These are phyloP conservation scores for Tipula vernalis DNA, from an alignment of 2,888 invertebrate genomes.

Conservation along the genomic window DNA sequence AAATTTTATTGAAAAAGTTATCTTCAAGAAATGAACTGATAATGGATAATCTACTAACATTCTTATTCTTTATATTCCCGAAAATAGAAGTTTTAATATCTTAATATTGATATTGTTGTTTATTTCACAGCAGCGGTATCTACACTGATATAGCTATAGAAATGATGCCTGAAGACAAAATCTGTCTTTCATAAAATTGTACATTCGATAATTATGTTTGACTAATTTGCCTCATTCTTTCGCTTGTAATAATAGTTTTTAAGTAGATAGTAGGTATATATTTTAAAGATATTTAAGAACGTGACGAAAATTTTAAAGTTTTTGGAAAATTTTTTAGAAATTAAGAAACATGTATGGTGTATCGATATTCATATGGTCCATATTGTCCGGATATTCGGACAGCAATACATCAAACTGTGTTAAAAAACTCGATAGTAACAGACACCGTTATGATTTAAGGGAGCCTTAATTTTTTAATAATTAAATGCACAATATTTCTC, in stretches of 20 bases:
- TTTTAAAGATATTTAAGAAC: too few species aligned
- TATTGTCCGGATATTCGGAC: too few species aligned
- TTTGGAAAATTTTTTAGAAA: background rate
- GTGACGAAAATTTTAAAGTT: background rate
- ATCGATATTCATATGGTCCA: too few species aligned
- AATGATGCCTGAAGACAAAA: background rate
- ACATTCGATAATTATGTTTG: background rate
- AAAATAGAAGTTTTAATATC: background rate
- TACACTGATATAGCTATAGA: background rate
- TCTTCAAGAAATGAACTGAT: background rate
- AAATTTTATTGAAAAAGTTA: slow-evolving; percentile 4
- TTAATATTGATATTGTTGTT: background rate
- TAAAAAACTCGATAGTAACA: too few species aligned
- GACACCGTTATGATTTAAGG: too few species aligned
- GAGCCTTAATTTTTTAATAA: too few species aligned
- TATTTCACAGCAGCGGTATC: background rate
- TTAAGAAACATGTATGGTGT: too few species aligned
- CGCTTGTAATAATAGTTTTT: background rate
- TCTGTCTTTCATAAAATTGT: background rate
- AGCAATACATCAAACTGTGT: too few species aligned
- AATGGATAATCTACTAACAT: slow-evolving; percentile 4
- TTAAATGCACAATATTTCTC: too few species aligned
- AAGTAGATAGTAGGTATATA: background rate
- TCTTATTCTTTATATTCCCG: background rate
- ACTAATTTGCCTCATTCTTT: background rate